Evolutionary conservation across 2,888 invertebrate genomes (phyloP).

Genomic region (Sarcophaga subvicina): DNA sequence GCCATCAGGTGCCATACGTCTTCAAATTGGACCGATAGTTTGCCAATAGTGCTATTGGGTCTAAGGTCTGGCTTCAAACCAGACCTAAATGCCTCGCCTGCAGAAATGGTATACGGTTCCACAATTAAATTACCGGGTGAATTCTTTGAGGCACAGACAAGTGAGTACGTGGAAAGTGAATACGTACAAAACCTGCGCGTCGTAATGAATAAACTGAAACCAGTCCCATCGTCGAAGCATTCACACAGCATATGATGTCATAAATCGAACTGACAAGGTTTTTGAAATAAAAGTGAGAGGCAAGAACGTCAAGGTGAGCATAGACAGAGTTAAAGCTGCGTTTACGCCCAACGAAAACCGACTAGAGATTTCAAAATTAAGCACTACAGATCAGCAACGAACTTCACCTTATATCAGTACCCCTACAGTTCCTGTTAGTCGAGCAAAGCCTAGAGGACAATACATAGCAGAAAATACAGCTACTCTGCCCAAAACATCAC

Average conservation of each 20-base stretch:
- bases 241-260: neutral
- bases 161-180: constrained; percentile 29
- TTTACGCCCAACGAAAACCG: neutral
- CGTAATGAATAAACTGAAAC: constrained; percentile 34
- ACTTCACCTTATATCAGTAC: too few species aligned
- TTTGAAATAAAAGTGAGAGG: neutral
- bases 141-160: constrained; percentile 49
- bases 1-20: too few species aligned
- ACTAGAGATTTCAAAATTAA: too few species aligned
- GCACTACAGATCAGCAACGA: too few species aligned
- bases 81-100: too few species aligned
- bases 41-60: too few species aligned
- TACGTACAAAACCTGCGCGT: constrained; percentile 34
- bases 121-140: constrained; percentile 61
- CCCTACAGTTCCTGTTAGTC: too few species aligned
- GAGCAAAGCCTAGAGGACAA: too few species aligned
- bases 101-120: constrained; percentile 63
- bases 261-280: neutral
- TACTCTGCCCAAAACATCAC: too few species aligned
- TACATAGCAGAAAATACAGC: too few species aligned
- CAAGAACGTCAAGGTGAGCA: neutral
- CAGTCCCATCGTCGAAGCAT: constrained; percentile 40
- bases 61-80: too few species aligned
- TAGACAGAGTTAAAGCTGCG: neutral
- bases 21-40: too few species aligned